These are phyloP conservation scores for Puntigrus tetrazona DNA, from an alignment of 2,113 vertebrate species.

Conservation along the genomic window DNA sequence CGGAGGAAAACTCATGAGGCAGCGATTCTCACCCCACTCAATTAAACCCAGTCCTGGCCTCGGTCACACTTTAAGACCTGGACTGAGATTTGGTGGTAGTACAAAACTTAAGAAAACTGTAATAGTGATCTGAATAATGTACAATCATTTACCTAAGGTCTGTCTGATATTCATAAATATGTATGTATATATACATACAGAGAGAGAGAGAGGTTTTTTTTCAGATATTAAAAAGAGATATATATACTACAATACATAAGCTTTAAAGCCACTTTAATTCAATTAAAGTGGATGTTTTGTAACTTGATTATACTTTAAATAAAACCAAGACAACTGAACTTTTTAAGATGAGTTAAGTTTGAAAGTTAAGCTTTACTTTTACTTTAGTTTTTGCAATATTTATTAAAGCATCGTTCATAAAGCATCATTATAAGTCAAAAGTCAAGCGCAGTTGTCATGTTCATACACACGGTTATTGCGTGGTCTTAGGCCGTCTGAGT, in stretches of 20 bases:
- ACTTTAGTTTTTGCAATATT: neutral
- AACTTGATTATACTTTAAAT: too few species aligned
- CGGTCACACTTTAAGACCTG: neutral
- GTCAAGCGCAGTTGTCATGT: neutral
- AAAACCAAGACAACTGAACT: too few species aligned
- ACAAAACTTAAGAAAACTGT: neutral
- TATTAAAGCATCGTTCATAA: neutral
- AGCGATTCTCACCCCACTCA: conserved; percentile 17
- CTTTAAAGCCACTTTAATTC: too few species aligned
- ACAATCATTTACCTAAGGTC: too few species aligned
- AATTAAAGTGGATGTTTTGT: too few species aligned
- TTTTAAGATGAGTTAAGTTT: too few species aligned
- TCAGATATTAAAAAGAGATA: neutral
- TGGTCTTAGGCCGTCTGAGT: neutral
- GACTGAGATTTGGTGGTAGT: neutral
- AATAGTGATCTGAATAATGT: neutral
- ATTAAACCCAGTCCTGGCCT: conserved; percentile 8
- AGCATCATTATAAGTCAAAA: neutral
- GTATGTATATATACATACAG: too few species aligned
- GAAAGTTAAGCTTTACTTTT: neutral
- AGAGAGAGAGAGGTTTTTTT: too few species aligned
- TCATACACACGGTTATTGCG: neutral
- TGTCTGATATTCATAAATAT: too few species aligned
- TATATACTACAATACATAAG: too few species aligned
- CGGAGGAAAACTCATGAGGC: conserved; percentile 8